Conservation (phyloP, 2,797 vertebrate species). For the Rallus crepitans region DNA sequence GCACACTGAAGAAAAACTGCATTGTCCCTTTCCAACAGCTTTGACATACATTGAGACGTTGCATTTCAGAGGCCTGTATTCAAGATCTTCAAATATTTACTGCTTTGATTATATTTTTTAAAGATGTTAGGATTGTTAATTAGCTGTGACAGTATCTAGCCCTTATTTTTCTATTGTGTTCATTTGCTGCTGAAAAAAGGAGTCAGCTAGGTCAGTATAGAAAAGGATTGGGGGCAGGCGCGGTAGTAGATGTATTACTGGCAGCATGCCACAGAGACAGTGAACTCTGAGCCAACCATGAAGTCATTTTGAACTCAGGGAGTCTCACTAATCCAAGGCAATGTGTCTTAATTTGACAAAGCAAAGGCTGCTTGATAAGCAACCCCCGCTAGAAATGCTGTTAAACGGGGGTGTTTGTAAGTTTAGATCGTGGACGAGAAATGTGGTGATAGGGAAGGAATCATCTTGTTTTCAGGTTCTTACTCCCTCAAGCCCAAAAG, state of each 20-base stretch:
- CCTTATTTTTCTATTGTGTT: conserved; percentile 66
- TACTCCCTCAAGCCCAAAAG: conserved; percentile 53
- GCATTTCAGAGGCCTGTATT: neutral
- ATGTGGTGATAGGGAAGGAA: conserved; percentile 58
- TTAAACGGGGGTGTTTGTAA: conserved; percentile 66
- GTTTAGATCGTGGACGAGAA: conserved; percentile 71
- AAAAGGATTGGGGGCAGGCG: conserved; percentile 67
- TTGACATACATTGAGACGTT: neutral
- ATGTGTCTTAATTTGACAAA: conserved; percentile 87
- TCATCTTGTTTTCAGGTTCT: conserved; percentile 59
- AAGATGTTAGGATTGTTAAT: conserved; percentile 70
- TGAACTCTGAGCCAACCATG: conserved; percentile 83
- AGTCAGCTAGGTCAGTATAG: conserved; percentile 75
- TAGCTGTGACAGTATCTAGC: conserved; percentile 60
- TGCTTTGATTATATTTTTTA: conserved; percentile 33
- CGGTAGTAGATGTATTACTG: conserved; percentile 80
- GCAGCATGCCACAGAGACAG: conserved; percentile 79
- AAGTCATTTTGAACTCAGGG: conserved; percentile 85
- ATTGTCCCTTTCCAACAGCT: conserved; percentile 15
- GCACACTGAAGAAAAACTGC: conserved; percentile 18
- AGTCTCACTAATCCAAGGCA: conserved; percentile 83
- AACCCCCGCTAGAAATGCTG: conserved; percentile 57
- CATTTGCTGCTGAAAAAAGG: conserved; percentile 58
- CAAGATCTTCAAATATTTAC: conserved; percentile 70
- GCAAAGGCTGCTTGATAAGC: conserved; percentile 81